Evolutionary conservation across 2,888 invertebrate species (phyloP).

Genomic region (Pemphredon lugubris): DNA sequence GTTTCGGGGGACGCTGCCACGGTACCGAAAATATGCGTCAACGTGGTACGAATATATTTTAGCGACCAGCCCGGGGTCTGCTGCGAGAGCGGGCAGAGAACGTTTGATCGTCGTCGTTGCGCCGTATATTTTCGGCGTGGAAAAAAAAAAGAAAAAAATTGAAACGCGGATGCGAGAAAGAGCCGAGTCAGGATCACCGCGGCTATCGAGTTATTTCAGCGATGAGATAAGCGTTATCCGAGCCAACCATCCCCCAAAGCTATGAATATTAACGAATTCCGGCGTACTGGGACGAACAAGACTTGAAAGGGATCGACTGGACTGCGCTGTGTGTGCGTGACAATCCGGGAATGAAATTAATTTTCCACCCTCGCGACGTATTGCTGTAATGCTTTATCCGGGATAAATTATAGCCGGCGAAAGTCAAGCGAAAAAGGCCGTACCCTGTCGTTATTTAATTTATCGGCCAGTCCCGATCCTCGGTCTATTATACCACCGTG

Average conservation of each 20-base stretch:
- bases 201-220: slow-evolving; percentile 78
- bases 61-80: too few species aligned
- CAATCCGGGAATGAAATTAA: slow-evolving; percentile 69
- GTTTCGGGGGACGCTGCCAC: too few species aligned
- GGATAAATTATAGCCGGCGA: slow-evolving; percentile 61
- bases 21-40: too few species aligned
- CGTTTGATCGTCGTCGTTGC: background rate
- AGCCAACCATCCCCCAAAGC: slow-evolving; percentile 66
- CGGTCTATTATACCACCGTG: too few species aligned
- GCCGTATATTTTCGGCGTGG: background rate
- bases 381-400: slow-evolving; percentile 54
- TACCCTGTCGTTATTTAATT: too few species aligned
- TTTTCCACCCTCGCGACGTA: slow-evolving; percentile 62
- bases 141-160: slow-evolving; percentile 52
- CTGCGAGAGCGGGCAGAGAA: background rate
- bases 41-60: too few species aligned
- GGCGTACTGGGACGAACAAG: slow-evolving; percentile 63
- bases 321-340: slow-evolving; percentile 61
- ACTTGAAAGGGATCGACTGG: slow-evolving; percentile 69
- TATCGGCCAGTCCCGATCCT: too few species aligned
- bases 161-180: slow-evolving; percentile 69
- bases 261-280: slow-evolving; percentile 78
- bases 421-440: slow-evolving; percentile 15
- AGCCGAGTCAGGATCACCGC: slow-evolving; percentile 73
- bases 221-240: slow-evolving; percentile 77